phyloP scores from a whole-genome alignment of 2,888 invertebrate species.

The Galeruca laticollis region DNA sequence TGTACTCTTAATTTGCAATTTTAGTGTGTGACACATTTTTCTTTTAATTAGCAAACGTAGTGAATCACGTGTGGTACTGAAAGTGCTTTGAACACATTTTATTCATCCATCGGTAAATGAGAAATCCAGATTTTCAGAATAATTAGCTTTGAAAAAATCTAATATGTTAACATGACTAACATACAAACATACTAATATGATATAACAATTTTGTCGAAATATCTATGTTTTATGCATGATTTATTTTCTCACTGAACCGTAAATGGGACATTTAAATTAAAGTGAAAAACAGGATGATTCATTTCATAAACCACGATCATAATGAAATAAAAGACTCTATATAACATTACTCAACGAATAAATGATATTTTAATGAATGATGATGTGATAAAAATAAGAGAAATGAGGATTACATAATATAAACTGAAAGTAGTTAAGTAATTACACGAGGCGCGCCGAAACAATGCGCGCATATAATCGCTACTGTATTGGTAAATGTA shows the following conservation, averaged over 20 bases:
- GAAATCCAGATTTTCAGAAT: not conserved
- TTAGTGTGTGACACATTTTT: not conserved
- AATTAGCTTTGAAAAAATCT: conserved; percentile 3
- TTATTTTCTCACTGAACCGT: not conserved
- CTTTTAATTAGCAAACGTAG: conserved; percentile 11
- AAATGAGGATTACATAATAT: conserved; percentile 57
- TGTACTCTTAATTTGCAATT: not conserved
- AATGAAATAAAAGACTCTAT: conserved; percentile 18
- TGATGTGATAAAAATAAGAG: conserved; percentile 55
- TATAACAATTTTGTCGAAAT: not conserved
- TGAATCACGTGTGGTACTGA: conserved; percentile 3
- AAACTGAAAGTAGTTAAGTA: conserved; percentile 53
- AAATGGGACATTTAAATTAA: conserved; percentile 24
- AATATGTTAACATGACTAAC: conserved; percentile 12
- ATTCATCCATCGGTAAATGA: not conserved
- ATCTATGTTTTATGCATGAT: not conserved
- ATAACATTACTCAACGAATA: conserved; percentile 35
- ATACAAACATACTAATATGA: conserved; percentile 5
- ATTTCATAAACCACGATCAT: conserved; percentile 20
- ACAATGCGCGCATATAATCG: conserved; percentile 53
- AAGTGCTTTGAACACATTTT: not conserved
- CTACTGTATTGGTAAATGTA: conserved; percentile 37
- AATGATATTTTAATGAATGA: conserved; percentile 46
- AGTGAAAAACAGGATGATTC: conserved; percentile 16
- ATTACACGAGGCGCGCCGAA: conserved; percentile 60